Evolutionary conservation across 2,113 vertebrate genomes (phyloP), one percentile per base, ranked within the genome.

Genomic region (Oplegnathus fasciatus): DNA sequence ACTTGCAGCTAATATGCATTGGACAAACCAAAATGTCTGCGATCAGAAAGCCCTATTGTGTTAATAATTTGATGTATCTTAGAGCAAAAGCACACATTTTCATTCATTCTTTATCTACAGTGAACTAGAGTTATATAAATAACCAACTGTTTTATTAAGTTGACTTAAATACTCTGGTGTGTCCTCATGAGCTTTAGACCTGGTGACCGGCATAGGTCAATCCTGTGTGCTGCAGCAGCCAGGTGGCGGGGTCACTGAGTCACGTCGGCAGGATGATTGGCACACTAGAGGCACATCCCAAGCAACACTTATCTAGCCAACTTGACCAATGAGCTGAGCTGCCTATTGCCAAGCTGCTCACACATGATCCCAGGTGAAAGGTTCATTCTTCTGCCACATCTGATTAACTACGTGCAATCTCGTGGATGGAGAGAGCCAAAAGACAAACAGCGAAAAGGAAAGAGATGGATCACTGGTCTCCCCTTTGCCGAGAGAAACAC

Each of bases 241-340:
- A 82, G 84, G 71, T 76, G 88, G 75, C 44, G 6, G 74, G 75
- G 66, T 87, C 82, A 69, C 28, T 14, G 67, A 50, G 83, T 82
- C 72, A 64, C 42, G 2, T 9, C 22, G 14, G 40, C 11, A 1
- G 40, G 57, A 8, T 77, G 69, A 84, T 44, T 74, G 79, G 24
- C 75, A 77, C 40, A 42, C 48, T 17, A 50, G 68, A 75, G 54
- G 70, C 65, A 26, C 75, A 60, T 60, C 48, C 32, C 37, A 10
- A 37, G 46, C 17, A 69, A 26, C 57, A 34, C 30, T 52, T 46
- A 75, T 70, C n/a, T 5, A 17, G 50, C 67, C 48, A 24, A 37
- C 34, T 77, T 61, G 54, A 77, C 68, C 34, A 67, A 44, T 26
- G 55, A 61, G 52, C 10, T 10, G 28, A 0, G 22, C 54, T 40